Base-by-base conservation (phyloP, 2,888 invertebrate genomes). In the Idaea biselata region DNA sequence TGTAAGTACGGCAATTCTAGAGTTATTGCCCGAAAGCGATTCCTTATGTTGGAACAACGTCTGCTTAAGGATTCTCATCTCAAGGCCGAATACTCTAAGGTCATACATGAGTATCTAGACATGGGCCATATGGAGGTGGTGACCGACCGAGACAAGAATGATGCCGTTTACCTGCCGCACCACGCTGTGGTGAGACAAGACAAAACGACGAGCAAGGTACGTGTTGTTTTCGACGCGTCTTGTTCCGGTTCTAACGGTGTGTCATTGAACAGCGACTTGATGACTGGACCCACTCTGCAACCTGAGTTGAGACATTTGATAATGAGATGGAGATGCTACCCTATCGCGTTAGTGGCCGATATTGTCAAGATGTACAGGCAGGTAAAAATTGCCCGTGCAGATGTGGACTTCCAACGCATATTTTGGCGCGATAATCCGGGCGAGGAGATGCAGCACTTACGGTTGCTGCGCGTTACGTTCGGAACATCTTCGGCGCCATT, bases 241-340 rank as follows among this genome's bases (percentile, higher is more conserved):
- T n/a, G n/a, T n/a, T n/a, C n/a, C n/a, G 63, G 62, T 16, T 18
- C 8, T 0, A 70, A 69, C 18, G 67, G 64, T 4, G 44, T 64
- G 16, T 72, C 71, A 0, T n/a, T 70, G 11, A 73, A 72, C 57
- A 66, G 67, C 8, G 17, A 44, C 2, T 54, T 73, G n/a, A 63
- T 70, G 60, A 61, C 67, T 2, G 69, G 72, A 17, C 70, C 70
- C 1, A 62, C 62, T 1, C 18, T 72, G 16, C 72, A 72, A 44
- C 25, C 25, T 16, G 66, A 67, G 11, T 58, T 71, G 7, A 18
- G 71, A 4, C 64, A 69, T 18, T 44, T 65, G 6, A 31, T 68
- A 1, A 67, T 67, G 63, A 61, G 63, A 17, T 71, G 68, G 68
- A 55, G 68, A 14, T 44, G 16, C 11, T 55, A 64, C 58, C 59